Evolutionary conservation across 1,140 invertebrate species (phyloP).

Genomic region (Pollicipes pollicipes): DNA sequence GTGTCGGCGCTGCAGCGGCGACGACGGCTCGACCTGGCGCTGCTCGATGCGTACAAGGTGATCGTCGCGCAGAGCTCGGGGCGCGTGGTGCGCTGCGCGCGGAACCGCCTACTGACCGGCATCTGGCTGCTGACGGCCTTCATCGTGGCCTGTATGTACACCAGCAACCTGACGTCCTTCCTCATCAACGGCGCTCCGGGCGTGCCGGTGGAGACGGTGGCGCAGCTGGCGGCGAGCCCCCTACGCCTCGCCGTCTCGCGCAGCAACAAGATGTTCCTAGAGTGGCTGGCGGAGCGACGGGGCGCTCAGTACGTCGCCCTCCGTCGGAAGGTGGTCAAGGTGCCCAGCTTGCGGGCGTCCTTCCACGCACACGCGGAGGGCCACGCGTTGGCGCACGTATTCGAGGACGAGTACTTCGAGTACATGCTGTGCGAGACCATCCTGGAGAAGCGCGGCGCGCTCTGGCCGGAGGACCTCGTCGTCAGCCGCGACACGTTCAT

Average conservation of each 20-base stretch:
- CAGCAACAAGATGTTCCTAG: neutral
- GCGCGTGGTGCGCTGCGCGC: neutral
- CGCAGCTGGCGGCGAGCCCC: neutral
- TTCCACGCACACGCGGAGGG: neutral
- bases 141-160: neutral
- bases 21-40: neutral
- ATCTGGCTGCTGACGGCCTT: neutral
- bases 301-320: neutral
- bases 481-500: neutral
- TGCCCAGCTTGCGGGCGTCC: neutral
- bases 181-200: neutral
- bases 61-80: neutral
- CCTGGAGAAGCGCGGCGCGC: neutral
- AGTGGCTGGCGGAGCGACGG: neutral
- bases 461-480: neutral
- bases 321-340: neutral
- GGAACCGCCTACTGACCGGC: neutral
- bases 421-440: neutral
- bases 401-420: neutral
- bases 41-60: neutral
- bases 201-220: neutral
- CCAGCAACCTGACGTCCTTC: neutral
- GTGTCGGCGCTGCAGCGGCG: neutral
- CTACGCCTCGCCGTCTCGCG: neutral
- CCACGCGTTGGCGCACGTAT: neutral